phyloP scores from a whole-genome alignment of 2,797 vertebrate species.

The Sternotherus odoratus region DNA sequence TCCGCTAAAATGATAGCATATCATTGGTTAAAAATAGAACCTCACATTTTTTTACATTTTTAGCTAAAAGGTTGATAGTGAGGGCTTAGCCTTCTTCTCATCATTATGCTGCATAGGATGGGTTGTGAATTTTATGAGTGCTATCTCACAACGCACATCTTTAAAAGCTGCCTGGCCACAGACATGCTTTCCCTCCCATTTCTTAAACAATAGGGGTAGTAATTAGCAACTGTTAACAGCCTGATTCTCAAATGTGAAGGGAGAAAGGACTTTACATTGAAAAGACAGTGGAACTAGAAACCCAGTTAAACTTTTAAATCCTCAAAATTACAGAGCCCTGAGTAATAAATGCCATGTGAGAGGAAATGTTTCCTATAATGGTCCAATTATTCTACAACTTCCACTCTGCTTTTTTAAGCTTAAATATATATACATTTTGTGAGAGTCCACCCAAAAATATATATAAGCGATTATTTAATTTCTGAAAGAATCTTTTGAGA shows the following conservation, averaged over 20 bases:
- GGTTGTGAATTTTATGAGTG: constrained; percentile 29
- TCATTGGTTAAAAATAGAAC: constrained; percentile 36
- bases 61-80: constrained; percentile 57
- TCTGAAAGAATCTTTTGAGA: background rate
- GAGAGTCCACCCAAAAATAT: background rate
- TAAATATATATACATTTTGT: background rate
- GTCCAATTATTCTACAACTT: constrained; percentile 38
- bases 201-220: constrained; percentile 52
- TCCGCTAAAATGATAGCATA: constrained; percentile 11
- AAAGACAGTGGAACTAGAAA: constrained; percentile 53
- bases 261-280: constrained; percentile 13
- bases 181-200: constrained; percentile 13
- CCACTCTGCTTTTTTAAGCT: background rate
- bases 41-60: background rate
- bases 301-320: constrained; percentile 44
- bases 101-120: constrained; percentile 7
- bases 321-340: constrained; percentile 41
- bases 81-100: constrained; percentile 44
- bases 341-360: constrained; percentile 62
- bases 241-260: constrained; percentile 32
- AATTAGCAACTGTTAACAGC: constrained; percentile 51
- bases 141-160: constrained; percentile 19
- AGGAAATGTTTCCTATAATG: constrained; percentile 37
- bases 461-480: background rate
- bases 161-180: constrained; percentile 48